Evolutionary conservation across 2,113 vertebrate species (phyloP), one percentile per base, ranked within the genome.

Genomic region (Poeciliopsis retropinna): DNA sequence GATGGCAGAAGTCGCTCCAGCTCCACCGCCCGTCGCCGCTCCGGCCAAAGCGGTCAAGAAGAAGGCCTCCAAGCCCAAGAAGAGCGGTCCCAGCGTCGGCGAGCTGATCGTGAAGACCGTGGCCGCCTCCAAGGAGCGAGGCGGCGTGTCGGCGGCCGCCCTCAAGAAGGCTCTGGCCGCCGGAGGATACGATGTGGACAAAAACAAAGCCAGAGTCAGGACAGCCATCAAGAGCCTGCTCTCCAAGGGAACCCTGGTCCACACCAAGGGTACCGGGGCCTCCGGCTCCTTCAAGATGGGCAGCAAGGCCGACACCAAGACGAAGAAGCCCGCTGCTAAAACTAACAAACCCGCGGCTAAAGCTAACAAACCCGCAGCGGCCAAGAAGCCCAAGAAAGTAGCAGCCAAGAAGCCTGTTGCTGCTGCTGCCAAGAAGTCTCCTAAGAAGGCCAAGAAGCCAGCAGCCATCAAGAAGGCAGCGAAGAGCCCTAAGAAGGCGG

Each of bases 1-100:
- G 3, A 88, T 85, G 86, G 75, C 75, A 79, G 86, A 88, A 76
- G 80, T 68, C 5, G 80, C 73, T 2, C 81, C 81, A 28, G 61
- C 51, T 54, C 44, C 44, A 47, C 39, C 39, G 39, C 51, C 28
- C 11, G 69, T 68, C 6, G 14, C 67, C 34, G 62, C 79, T 19
- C 54, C 76, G 22, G 69, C 80, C 0, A 83, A 83, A 39, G 62
- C 80, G 0, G 27, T 74, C 1, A 79, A 74, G 41, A 83, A 78
- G 34, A 85, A 81, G 75, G 25, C 3, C 1, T 4, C 78, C 1
- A 80, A 73, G 29, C 37, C 62, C 2, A 79, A 68, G 29, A 75
- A 84, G 65, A 27, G 22, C 11, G 80, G 79, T 0, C 70, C 78
- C 1, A 80, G 67, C 19, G 47, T 85, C 64, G 41, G 69, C 1